These are phyloP conservation scores for Ornithoptera alexandrae DNA, from an alignment of 2,888 invertebrate species.

Conservation along the genomic window DNA sequence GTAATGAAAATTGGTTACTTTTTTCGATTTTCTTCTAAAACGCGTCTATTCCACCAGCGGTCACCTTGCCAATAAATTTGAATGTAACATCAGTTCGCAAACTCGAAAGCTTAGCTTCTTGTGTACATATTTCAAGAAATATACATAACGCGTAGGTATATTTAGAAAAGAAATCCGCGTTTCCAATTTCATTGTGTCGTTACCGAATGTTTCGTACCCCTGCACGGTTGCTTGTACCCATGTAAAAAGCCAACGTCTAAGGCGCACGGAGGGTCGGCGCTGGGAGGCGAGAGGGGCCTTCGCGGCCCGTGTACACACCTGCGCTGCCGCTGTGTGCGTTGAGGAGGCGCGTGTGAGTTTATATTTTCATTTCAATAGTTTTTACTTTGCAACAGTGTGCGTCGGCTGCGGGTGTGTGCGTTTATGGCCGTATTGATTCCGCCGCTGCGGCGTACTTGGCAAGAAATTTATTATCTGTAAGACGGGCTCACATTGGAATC, in stretches of 20 bases:
- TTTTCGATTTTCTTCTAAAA: no score
- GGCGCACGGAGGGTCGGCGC: slow-evolving; percentile 54
- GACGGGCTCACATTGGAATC: slow-evolving; percentile 37
- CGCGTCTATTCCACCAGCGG: no score
- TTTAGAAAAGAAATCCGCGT: not conserved
- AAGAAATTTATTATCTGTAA: slow-evolving; percentile 70
- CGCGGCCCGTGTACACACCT: slow-evolving; percentile 59
- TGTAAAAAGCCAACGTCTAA: slow-evolving; percentile 80
- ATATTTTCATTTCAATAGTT: slow-evolving; percentile 79
- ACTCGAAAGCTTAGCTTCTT: no score
- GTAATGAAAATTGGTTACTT: no score
- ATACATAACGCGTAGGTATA: no score
- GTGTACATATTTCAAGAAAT: no score
- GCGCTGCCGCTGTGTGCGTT: slow-evolving; percentile 50
- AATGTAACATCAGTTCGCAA: no score
- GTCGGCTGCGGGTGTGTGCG: slow-evolving; percentile 61
- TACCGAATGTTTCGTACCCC: slow-evolving; percentile 54
- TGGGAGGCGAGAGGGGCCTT: slow-evolving; percentile 41
- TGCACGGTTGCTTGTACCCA: slow-evolving; percentile 66
- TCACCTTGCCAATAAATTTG: no score
- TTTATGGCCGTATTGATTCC: slow-evolving; percentile 76
- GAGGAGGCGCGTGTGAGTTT: slow-evolving; percentile 50
- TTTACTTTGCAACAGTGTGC: slow-evolving; percentile 68
- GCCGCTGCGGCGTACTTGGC: slow-evolving; percentile 55
- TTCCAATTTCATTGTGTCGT: not conserved